Evolutionary conservation across 2,797 vertebrate species (phyloP), one percentile per base, ranked within the genome.

Genomic region (Petrocephalus schoutedeni): DNA sequence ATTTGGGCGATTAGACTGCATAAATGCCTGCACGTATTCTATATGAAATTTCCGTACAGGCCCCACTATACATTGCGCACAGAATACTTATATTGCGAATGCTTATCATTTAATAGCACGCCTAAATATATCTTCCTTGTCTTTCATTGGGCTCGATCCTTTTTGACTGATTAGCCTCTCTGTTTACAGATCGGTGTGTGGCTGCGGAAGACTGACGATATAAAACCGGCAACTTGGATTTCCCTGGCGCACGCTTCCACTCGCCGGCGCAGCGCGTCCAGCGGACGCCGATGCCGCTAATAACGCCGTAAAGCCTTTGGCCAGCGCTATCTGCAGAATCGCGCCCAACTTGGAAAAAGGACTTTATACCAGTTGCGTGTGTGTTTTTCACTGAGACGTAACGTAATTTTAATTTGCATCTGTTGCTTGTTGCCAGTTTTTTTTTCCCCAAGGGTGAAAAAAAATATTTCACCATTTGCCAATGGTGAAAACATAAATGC

Each of bases 121-220:
- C 19, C 8, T 82, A 82, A 82, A 82, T 53, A 41, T n/a, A n/a
- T n/a, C 41, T 49, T 82, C 41, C 53, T 85, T 28, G 56, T 57
- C 83, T 36, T 85, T 21, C 83, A 4, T 58, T 21, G 7, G 16
- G 53, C 28, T 80, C 21, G 36, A 23, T 41, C 53, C 57, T 61
- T 51, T 84, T 58, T 9, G 36, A 59, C 36, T 59, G 57, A 82
- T 57, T 56, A 82, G 41, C 21, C 58, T 88, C 14, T 67, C 57
- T 82, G 74, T 82, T 84, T 82, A 82, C 87, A 87, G 87, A 71
- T 41, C 77, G 32, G 23, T 59, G 74, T 59, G 87, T 49, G 21
- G 53, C 77, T 59, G 59, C 57, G 83, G 87, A 87, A 57, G 51
- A 19, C 57, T 84, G 87, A 41, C 45, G 58, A 19, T 16, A 53